Evolutionary conservation across 35 echinoderm and acorn worm species (phyloP).

Genomic region (Holothuria glaberrima): DNA sequence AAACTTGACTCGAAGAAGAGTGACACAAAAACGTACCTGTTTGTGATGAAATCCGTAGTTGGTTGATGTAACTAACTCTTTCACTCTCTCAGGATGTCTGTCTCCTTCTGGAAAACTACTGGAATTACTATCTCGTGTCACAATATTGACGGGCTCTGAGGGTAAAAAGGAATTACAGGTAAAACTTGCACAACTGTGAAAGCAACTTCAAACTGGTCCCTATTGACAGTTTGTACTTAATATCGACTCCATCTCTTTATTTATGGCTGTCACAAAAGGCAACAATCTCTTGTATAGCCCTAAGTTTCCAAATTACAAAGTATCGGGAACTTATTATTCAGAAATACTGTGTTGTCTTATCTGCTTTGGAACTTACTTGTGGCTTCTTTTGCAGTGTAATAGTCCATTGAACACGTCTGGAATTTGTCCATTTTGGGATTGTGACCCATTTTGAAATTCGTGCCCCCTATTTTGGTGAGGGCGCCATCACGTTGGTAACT

Average conservation of each 20-base stretch:
- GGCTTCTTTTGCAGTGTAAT: conserved; percentile 53
- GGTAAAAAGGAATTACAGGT: too few species aligned
- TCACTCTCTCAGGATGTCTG: conserved; percentile 80
- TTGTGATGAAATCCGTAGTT: conserved; percentile 86
- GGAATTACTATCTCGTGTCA: conserved; percentile 86
- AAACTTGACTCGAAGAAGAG: not conserved
- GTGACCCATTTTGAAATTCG: conserved; percentile 96
- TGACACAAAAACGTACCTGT: conserved; percentile 58
- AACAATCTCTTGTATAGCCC: too few species aligned
- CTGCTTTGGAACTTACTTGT: conserved; percentile 40
- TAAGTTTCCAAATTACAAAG: too few species aligned
- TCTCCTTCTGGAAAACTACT: conserved; percentile 95
- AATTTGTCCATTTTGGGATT: conserved; percentile 83
- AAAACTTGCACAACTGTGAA: too few species aligned
- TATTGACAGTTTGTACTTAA: too few species aligned
- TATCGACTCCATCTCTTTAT: too few species aligned
- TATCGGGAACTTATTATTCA: too few species aligned
- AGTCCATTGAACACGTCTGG: conserved; percentile 75
- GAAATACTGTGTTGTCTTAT: not conserved
- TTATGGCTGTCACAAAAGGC: too few species aligned
- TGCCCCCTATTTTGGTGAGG: conserved; percentile 70
- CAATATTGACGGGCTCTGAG: conserved; percentile 59
- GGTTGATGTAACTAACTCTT: conserved; percentile 75
- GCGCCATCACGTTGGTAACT: conserved; percentile 72
- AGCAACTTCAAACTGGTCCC: too few species aligned